Base-by-base conservation (phyloP, 2,888 invertebrate genomes). In the Ectobius pallidus region DNA sequence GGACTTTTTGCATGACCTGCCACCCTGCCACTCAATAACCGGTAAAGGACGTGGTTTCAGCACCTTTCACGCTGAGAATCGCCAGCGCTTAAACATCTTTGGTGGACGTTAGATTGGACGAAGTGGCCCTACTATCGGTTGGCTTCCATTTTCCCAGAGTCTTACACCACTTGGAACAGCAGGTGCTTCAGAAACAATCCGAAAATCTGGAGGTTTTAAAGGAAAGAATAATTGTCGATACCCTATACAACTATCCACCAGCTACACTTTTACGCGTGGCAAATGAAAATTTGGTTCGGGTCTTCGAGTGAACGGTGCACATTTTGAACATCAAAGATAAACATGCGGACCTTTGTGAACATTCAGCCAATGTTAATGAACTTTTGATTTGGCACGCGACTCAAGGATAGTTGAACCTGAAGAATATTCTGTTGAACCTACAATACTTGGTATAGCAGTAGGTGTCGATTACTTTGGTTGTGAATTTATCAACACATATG, bases 181-280 rank as follows among this genome's bases (percentile, higher is more conserved):
- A 16, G 4, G 52, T 52, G 22, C 20, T 52, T 52, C n/a, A 52
- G 22, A 52, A 2, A 52, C 52, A 52, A 9, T 22, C 52, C 22
- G 22, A 4, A 52, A 52, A 16, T 52, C 52, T 52, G 22, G 3
- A 52, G 16, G 2, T 2, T 20, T 16, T 52, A 7, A 52, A 52
- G 22, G 52, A 55, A 72, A 39, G 34, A 22, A 22, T 52, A n/a
- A n/a, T n/a, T n/a, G n/a, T n/a, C n/a, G n/a, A 63, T 22, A 30
- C 27, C 30, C 32, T 32, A 32, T 16, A 70, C 3, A 42, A 4
- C 39, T 70, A 20, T n/a, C 46, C 52, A 32, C 62, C 18, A 20
- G 30, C 16, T 65, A 44, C 61, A 42, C 32, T 52, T 52, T 52
- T 52, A 22, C 2, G 22, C 2, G 3, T 52, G 52, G 6, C 22